Percentiles rank a stretch among this genome's conserved stretches.
phyloP scores from a whole-genome alignment of 2,797 vertebrate species.

The Erethizon dorsatum region DNA sequence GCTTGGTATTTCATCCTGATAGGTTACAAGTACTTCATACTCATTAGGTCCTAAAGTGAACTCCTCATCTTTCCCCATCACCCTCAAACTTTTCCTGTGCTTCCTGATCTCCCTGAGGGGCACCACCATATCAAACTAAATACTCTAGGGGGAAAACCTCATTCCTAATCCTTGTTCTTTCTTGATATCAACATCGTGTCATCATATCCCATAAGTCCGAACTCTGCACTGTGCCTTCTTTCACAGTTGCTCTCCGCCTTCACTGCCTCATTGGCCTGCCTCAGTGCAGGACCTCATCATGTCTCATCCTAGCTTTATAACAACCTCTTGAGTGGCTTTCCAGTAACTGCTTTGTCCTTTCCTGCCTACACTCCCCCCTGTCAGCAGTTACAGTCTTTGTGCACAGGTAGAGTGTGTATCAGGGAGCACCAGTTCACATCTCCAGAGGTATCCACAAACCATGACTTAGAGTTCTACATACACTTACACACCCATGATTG shows the following conservation, averaged over 20 bases:
- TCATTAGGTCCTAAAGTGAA: conserved; percentile 27
- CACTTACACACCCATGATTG: not conserved
- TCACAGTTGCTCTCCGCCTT: not conserved
- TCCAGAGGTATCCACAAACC: not conserved
- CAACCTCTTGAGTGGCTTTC: not conserved
- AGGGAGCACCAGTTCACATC: not conserved
- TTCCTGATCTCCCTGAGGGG: not conserved
- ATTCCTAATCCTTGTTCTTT: not conserved
- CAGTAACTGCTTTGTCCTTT: not conserved
- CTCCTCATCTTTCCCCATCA: not conserved
- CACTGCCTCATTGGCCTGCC: not conserved
- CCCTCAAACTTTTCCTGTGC: not conserved
- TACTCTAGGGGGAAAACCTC: not conserved
- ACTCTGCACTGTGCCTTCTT: not conserved
- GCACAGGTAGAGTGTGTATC: not conserved
- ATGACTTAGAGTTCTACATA: not conserved
- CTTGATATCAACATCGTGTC: not conserved
- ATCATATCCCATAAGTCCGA: not conserved
- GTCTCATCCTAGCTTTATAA: conserved; percentile 19
- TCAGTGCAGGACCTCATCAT: not conserved
- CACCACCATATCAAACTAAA: not conserved
- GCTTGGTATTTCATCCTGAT: not conserved
- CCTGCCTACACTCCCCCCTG: not conserved
- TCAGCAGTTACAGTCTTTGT: not conserved
- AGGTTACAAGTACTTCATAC: not conserved